These are phyloP conservation scores for Lamellibrachia luymesi DNA, from an alignment of 1,140 invertebrate genomes.

Conservation along the genomic window DNA sequence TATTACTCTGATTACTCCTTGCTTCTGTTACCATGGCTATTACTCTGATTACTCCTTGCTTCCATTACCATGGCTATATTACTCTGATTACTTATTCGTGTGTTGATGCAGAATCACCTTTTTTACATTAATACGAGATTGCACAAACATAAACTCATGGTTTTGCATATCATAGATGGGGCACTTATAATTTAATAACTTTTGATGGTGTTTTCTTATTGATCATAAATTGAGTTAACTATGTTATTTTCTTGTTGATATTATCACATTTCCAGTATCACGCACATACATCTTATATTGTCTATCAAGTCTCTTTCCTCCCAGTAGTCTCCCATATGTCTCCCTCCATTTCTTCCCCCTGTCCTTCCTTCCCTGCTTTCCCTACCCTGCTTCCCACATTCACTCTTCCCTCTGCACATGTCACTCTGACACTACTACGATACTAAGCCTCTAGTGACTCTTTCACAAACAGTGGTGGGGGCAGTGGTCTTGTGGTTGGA, in stretches of 20 bases:
- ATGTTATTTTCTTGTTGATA: not conserved
- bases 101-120: not conserved
- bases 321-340: not conserved
- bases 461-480: no score
- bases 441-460: not conserved
- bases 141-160: not conserved
- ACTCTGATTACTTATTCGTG: not conserved
- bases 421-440: not conserved
- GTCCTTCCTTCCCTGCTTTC: not conserved
- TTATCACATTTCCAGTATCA: not conserved
- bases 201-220: no score
- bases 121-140: not conserved
- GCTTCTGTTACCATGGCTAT: not conserved
- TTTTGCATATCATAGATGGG: no score
- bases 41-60: not conserved
- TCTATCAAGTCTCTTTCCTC: not conserved
- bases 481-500: no score
- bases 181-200: no score
- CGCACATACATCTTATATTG: not conserved
- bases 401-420: not conserved
- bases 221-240: not conserved
- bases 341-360: not conserved
- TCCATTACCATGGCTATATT: not conserved
- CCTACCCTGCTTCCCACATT: not conserved
- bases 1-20: not conserved